Evolutionary conservation across 2,888 invertebrate genomes (phyloP), one percentile per base, ranked within the genome.

Genomic region (Helobdella robusta): DNA sequence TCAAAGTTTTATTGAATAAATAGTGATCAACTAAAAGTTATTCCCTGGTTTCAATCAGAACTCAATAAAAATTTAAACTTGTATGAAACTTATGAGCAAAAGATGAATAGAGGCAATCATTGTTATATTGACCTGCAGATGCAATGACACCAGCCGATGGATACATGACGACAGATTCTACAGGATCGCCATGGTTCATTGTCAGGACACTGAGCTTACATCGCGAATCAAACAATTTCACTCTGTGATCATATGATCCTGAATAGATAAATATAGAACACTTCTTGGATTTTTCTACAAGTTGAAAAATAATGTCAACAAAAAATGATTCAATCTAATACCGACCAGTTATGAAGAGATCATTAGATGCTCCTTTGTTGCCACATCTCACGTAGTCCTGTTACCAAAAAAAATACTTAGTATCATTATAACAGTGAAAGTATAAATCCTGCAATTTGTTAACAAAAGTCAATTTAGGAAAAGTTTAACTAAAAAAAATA

Each of bases 141-240:
- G 93, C 82, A 75, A 95, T 87, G 73, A 95, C 84, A 50, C 91
- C 89, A 28, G 93, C 93, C 58, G 88, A 86, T 2, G 93, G 92
- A 73, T 92, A 82, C 78, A 90, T 90, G 2, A 94, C 78, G 59
- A 92, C 82, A 68, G 89, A 87, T 81, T 95, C 94, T 0, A 97
- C 87, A 0, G 93, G 91, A 72, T 87, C 85, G 6, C 88, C 91
- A 80, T 95, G 94, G 75, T 91, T 86, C 1, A 91, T 86, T 30
- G 83, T 84, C 64, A 89, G 80, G 0, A 87, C 84, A 63, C 86
- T 85, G 72, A 85, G 83, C 70, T 84, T 71, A 1, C 85, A 85
- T 74, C 94, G 83, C 0, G 85, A 85, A 77, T 97, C 97, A 82
- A 88, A 94, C 79, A 97, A 82, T 77, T 89, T 88, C 0, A 93